Evolutionary conservation across 1,140 invertebrate species (phyloP).

Genomic region (Drosophila ohnishii): DNA sequence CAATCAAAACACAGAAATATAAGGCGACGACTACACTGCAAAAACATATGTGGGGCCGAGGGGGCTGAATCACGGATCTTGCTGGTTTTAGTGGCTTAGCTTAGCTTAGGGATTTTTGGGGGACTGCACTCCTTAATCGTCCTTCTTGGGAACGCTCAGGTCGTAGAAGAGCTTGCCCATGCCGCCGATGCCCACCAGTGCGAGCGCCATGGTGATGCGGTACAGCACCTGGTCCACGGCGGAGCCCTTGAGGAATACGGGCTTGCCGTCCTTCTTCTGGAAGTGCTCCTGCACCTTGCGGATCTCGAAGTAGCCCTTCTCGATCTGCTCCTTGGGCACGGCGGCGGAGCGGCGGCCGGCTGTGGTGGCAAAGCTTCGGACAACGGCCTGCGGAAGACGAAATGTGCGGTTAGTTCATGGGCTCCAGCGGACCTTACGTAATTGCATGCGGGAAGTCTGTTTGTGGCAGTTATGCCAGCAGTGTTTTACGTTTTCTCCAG

Average conservation of each 20-base stretch:
- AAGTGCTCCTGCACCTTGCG: conserved; percentile 84
- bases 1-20: conserved; percentile 72
- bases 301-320: conserved; percentile 78
- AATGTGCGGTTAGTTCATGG: conserved; percentile 63
- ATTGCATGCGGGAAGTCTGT: conserved; percentile 23
- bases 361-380: conserved; percentile 73
- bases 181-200: conserved; percentile 83
- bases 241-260: conserved; percentile 87
- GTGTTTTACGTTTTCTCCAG: conserved; percentile 4
- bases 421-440: conserved; percentile 70
- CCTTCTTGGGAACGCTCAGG: conserved; percentile 73
- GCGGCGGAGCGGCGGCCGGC: conserved; percentile 55
- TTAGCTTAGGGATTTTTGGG: conserved; percentile 40
- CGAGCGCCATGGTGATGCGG: conserved; percentile 83
- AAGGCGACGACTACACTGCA: conserved; percentile 65
- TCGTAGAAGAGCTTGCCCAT: conserved; percentile 80
- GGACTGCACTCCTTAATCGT: conserved; percentile 37
- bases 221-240: conserved; percentile 85
- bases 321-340: conserved; percentile 65
- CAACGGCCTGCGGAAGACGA: conserved; percentile 64
- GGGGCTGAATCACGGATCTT: conserved; percentile 43
- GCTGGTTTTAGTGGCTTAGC: conserved; percentile 48
- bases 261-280: conserved; percentile 84
- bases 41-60: conserved; percentile 36
- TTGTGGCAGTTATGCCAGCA: not conserved